Base-by-base conservation (phyloP, 1,140 invertebrate species). In the Pseudomyrmex gracilis region DNA sequence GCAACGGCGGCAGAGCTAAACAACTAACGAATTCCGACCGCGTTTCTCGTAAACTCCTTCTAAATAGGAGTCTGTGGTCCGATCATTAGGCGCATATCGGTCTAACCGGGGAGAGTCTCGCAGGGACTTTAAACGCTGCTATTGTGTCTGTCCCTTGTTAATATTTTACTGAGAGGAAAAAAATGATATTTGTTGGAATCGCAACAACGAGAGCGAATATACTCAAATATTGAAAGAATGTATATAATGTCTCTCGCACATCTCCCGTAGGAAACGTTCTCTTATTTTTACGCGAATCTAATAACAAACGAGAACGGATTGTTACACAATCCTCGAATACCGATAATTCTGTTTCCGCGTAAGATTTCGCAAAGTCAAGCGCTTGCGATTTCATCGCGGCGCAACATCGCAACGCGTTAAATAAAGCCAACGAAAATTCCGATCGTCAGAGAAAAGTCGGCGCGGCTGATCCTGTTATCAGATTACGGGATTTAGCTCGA, bases 391-490 rank as follows among this genome's bases (percentile, higher is more conserved):
- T 58, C 43, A 53, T 49, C 63, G 24, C 34, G 43, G 63, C 63
- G 24, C 34, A 34, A 76, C 24, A 66, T 66, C 5, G 13, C n/a
- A 77, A 8, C n/a, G 17, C 20, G 49, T 24, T n/a, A 47, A 78
- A 70, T 47, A 47, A 60, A 70, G 8, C 24, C 43, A 70, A 58
- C 10, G n/a, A 70, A 51, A 78, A 78, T 78, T 58, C 7, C 9
- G 51, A 78, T 78, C 17, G 51, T 68, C 34, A 24, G 43, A 70
- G 20, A 78, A 34, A 34, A 78, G 34, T 22, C 45, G 10, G 73
- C 22, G 34, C 49, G 53, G 10, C 53, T 45, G 73, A 77, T 64
- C 61, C 24, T 45, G 47, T 71, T 80, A 70, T 70, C 20, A 49
- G 64, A 78, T 70, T 78, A 58, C 49, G 24, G 49, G 61, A 77